These are phyloP conservation scores for Parelbella ahira DNA, from an alignment of 2,888 invertebrate genomes.

Conservation along the genomic window DNA sequence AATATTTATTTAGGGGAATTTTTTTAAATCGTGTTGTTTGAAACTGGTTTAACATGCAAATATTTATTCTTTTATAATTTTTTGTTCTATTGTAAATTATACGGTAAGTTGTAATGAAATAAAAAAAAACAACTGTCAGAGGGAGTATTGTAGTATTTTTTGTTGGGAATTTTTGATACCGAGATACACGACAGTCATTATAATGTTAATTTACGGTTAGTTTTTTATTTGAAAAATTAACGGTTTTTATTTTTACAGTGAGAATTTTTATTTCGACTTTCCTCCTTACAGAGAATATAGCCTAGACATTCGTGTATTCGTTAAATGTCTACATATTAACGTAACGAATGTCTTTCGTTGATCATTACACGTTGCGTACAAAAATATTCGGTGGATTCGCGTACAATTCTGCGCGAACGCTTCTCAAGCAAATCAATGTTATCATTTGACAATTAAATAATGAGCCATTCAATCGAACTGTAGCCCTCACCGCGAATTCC, in stretches of 20 bases:
- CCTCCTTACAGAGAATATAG: no score
- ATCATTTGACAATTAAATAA: slow-evolving; percentile 34
- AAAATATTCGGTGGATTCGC: no score
- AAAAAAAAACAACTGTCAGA: slow-evolving; percentile 4
- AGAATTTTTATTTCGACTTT: no score
- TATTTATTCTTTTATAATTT: slow-evolving; percentile 24
- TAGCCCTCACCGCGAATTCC: slow-evolving; percentile 37
- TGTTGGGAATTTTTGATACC: slow-evolving; percentile 15
- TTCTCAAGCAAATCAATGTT: slow-evolving; percentile 36
- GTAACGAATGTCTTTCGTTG: no score
- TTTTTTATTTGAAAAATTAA: background rate
- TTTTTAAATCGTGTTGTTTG: slow-evolving; percentile 14
- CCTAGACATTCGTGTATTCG: no score
- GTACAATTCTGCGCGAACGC: no score
- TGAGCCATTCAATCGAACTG: slow-evolving; percentile 35
- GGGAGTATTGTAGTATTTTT: slow-evolving; percentile 10
- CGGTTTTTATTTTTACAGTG: no score
- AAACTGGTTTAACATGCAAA: slow-evolving; percentile 15
- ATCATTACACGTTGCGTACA: no score
- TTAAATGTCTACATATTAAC: no score
- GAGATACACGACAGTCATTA: slow-evolving; percentile 12
- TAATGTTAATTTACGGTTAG: slow-evolving; percentile 8
- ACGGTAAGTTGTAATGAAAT: slow-evolving; percentile 44
- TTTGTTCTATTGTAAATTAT: slow-evolving; percentile 47
- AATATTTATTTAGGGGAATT: slow-evolving; percentile 13